Conservation (phyloP, 1,140 invertebrate species). For the Temnothorax nylanderi region DNA sequence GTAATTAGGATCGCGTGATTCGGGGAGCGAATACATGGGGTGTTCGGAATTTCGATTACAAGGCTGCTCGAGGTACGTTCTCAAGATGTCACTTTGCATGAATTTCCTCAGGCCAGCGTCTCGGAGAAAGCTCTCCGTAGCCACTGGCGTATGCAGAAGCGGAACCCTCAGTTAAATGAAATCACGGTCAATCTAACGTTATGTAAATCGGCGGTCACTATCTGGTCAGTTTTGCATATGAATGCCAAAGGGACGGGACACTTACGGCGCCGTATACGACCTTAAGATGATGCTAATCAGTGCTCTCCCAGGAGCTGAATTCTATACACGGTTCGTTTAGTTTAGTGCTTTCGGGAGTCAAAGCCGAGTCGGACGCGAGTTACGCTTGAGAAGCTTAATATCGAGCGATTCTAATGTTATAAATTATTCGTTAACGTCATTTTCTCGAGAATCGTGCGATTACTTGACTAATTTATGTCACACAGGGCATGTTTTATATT, state of each 20-base stretch:
- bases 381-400: not conserved
- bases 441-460: not conserved
- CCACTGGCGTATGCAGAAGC: constrained; percentile 52
- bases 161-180: constrained; percentile 77
- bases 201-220: constrained; percentile 84
- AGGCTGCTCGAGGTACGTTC: constrained; percentile 26
- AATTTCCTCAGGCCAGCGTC: constrained; percentile 58
- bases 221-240: constrained; percentile 85
- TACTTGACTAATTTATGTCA: not conserved
- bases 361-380: constrained; percentile 29
- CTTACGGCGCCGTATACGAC: constrained; percentile 69
- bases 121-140: constrained; percentile 61
- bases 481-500: not conserved
- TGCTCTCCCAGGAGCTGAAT: constrained; percentile 67
- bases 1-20: constrained; percentile 10
- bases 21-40: not conserved
- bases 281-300: constrained; percentile 84
- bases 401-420: not conserved
- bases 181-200: constrained; percentile 85
- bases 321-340: constrained; percentile 79
- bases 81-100: constrained; percentile 73
- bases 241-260: constrained; percentile 78
- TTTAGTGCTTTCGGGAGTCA: constrained; percentile 75
- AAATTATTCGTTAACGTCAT: not conserved
- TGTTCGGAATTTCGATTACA: constrained; percentile 62